These are phyloP conservation scores for Calliscelio sp. DNA, from an alignment of 2,888 invertebrate genomes.

Conservation along the genomic window DNA sequence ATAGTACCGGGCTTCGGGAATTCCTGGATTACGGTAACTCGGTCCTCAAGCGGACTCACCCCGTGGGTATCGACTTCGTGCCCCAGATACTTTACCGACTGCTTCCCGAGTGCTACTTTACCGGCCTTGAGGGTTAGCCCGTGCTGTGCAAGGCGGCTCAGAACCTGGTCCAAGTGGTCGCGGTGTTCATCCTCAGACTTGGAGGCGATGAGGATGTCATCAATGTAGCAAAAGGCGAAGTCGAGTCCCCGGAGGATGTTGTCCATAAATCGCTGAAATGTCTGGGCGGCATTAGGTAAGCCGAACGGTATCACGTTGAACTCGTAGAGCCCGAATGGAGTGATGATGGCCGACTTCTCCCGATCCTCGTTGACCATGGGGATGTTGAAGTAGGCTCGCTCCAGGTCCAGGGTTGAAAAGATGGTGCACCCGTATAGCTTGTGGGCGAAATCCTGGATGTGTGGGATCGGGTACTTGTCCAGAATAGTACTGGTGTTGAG, in stretches of 20 bases:
- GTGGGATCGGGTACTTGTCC: background rate
- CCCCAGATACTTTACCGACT: background rate
- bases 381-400: constrained; percentile 13
- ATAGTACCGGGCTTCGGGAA: background rate
- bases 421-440: constrained; percentile 1
- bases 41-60: background rate
- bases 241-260: constrained; percentile 1
- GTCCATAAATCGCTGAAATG: constrained; percentile 4
- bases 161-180: background rate
- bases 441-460: background rate
- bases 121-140: background rate
- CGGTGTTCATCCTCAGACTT: background rate
- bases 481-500: constrained; percentile 2
- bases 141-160: background rate
- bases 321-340: constrained; percentile 5
- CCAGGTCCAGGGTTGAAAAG: constrained; percentile 5
- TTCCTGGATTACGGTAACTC: background rate
- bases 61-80: background rate
- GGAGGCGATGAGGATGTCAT: background rate
- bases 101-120: background rate
- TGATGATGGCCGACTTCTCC: constrained; percentile 2
- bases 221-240: background rate
- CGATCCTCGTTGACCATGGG: background rate
- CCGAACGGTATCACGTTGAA: constrained; percentile 3
- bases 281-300: background rate